Evolutionary conservation across 2,113 vertebrate species (phyloP).

Genomic region (Pterocles orientalis): DNA sequence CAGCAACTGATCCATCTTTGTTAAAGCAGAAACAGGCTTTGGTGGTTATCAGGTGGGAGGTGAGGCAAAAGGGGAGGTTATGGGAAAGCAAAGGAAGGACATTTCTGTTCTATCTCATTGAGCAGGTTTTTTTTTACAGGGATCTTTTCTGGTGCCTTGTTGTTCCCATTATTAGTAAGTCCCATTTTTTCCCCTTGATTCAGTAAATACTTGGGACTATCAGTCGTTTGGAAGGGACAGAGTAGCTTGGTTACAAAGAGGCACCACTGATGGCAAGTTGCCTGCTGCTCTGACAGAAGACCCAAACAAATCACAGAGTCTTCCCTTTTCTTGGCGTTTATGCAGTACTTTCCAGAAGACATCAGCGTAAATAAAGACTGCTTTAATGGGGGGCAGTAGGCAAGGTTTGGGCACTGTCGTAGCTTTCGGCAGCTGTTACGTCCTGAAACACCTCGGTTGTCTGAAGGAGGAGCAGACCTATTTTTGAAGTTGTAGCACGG

Average conservation of each 20-base stretch:
- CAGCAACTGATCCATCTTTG: slow-evolving; percentile 7
- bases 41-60: slow-evolving; percentile 11
- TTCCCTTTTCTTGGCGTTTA: neutral
- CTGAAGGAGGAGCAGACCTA: neutral
- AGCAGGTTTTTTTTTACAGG: neutral
- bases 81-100: neutral
- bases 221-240: neutral
- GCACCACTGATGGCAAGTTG: neutral
- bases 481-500: neutral
- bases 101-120: neutral
- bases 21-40: slow-evolving; percentile 9
- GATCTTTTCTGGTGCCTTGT: neutral
- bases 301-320: neutral
- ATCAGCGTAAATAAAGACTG: neutral
- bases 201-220: neutral
- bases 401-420: neutral
- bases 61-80: neutral
- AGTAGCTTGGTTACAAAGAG: neutral
- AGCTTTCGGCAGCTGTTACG: neutral
- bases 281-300: slow-evolving; percentile 31
- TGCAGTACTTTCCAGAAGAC: neutral
- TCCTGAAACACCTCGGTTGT: neutral
- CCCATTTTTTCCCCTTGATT: neutral
- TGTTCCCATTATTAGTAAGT: neutral
- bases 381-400: neutral